A percentile compares a stretch with the other conserved stretches of the same genome.
Conservation (phyloP, 2,113 vertebrate species). For the Microcebus jonahi region DNA sequence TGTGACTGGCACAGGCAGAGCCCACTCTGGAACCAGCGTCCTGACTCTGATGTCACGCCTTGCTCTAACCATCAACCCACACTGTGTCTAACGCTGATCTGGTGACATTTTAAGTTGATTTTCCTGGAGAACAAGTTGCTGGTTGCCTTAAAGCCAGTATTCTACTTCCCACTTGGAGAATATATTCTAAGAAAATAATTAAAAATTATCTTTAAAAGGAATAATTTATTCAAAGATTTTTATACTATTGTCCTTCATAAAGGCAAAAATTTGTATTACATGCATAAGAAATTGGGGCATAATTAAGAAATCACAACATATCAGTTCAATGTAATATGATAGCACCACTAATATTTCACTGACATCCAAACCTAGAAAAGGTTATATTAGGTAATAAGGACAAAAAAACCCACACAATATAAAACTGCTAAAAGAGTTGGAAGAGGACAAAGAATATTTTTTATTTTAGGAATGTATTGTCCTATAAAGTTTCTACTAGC, state of each 20-base stretch:
- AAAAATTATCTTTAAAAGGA: background rate
- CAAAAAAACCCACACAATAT: background rate
- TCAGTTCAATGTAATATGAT: background rate
- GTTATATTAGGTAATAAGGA: no score
- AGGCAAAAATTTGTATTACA: background rate
- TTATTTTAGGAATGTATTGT: background rate
- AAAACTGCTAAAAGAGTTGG: background rate
- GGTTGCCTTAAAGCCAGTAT: background rate
- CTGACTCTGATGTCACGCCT: fast-evolving
- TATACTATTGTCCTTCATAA: background rate
- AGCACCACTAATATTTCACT: background rate
- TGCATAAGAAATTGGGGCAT: background rate
- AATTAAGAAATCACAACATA: background rate
- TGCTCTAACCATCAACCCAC: background rate
- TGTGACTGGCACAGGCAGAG: fast-evolving
- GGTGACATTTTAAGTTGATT: background rate
- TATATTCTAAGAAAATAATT: background rate
- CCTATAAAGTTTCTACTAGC: background rate
- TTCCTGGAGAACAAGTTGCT: background rate
- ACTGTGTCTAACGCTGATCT: background rate
- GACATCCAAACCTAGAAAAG: background rate
- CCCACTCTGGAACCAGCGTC: background rate
- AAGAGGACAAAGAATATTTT: background rate
- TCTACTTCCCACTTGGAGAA: background rate
- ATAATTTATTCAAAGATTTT: background rate